Conservation (phyloP, 2,888 invertebrate species). For the Kuschelorhynchus macadamiae region DNA sequence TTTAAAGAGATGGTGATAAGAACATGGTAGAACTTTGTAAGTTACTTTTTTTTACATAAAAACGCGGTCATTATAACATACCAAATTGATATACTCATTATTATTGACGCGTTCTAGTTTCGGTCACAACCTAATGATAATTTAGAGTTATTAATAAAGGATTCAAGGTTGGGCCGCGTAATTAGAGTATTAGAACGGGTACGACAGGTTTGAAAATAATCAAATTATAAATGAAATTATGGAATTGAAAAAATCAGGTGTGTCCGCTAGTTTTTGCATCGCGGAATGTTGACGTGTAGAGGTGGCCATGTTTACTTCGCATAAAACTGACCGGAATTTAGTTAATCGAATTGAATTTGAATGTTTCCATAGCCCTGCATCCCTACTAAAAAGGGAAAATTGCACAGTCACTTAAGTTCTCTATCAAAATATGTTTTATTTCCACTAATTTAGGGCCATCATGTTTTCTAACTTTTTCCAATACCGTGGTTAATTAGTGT, state of each 20-base stretch:
- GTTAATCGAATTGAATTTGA: no score
- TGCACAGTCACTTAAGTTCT: no score
- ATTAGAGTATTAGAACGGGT: conserved; percentile 39
- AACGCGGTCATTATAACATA: conserved; percentile 8
- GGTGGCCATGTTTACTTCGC: no score
- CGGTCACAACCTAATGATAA: conserved; percentile 14
- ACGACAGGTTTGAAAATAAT: conserved; percentile 25
- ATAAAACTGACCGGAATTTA: no score
- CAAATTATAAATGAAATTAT: conserved; percentile 23
- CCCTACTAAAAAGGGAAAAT: no score
- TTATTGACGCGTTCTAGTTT: conserved; percentile 31
- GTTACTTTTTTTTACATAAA: background rate
- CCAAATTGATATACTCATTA: conserved; percentile 1
- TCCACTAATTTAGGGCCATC: no score
- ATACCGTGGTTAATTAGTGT: no score
- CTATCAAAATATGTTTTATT: no score
- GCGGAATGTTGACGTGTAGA: conserved; percentile 15
- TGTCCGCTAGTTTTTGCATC: conserved; percentile 4
- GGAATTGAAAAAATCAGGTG: conserved; percentile 20
- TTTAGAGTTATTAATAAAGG: conserved; percentile 27
- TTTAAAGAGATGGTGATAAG: no score
- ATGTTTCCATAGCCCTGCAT: no score
- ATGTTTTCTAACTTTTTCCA: no score
- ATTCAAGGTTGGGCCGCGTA: conserved; percentile 37
- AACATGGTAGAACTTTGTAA: no score